Evolutionary conservation across 2,113 vertebrate species (phyloP), one percentile per base, ranked within the genome.

Genomic region (Passer montanus): DNA sequence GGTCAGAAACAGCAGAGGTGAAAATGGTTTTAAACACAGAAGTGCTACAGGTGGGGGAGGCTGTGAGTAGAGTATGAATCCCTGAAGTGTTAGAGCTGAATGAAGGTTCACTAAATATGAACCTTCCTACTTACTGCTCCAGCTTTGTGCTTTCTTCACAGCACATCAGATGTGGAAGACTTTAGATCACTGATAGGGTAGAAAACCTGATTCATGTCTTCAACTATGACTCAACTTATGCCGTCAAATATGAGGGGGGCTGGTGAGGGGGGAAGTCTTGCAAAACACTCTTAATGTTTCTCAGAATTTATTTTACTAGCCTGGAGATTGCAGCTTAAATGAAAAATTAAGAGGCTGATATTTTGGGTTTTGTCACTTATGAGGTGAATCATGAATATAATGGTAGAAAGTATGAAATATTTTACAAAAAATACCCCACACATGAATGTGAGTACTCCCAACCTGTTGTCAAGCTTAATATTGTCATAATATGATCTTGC

Each of bases 181-280:
- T 53, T 70, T 30, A 70, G 19, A 59, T 44, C 10, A 41, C 9
- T 33, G 18, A 35, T 15, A 63, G 7, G 1, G 15, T 27, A 30
- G 9, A 83, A 93, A 79, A 83, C 41, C 2, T 7, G 52, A 68
- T 68, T 35, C 41, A 24, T 8, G 33, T 11, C 26, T 69, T 77
- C 73, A 66, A 15, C 31, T 87, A 2, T 84, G 59, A 47, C 24
- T 81, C 19, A 79, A 9, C 82, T 88, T 72, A 50, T 55, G 35
- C 18, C 13, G 35, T 72, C 9, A 53, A 56, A 73, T 68, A 4
- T 44, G 19, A 8, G 7, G 3, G 17, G 28, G 8, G 8, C 6
- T 8, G 5, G 5, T 5, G 18, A 19, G 1, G 8, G 8, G 15
- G 11, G 3, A 39, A 31, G 3, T 14, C 67, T 75, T 67, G 15